Evolutionary conservation across 1,140 invertebrate genomes (phyloP).

Genomic region (Meloidogyne hapla): DNA sequence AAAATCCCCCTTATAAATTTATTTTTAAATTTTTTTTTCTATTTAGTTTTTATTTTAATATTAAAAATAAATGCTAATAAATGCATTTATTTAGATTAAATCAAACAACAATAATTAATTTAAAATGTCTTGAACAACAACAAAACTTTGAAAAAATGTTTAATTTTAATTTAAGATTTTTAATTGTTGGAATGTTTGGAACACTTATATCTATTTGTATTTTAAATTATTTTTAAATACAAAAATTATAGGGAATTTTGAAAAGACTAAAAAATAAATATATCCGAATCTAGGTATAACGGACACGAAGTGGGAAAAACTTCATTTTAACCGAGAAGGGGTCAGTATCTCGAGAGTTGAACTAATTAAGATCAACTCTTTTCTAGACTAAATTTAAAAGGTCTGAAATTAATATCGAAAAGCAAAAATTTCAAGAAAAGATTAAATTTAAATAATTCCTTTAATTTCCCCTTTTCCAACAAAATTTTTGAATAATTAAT

Average conservation of each 20-base stretch:
- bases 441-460: no score
- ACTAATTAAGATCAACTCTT: no score
- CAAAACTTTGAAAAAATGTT: background rate
- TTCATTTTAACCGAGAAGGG: no score
- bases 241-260: slow-evolving; percentile 3
- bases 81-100: slow-evolving; percentile 8
- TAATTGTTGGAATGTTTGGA: slow-evolving; percentile 32
- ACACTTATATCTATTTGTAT: slow-evolving; percentile 24
- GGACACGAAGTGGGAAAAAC: no score
- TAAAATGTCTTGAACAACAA: slow-evolving; percentile 6
- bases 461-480: no score
- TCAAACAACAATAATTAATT: background rate
- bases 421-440: no score
- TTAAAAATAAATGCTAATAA: background rate
- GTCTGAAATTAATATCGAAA: no score
- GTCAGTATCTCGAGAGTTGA: no score
- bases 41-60: background rate
- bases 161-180: slow-evolving; percentile 29
- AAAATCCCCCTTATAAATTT: no score
- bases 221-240: background rate
- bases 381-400: no score
- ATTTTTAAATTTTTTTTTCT: background rate
- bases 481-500: no score
- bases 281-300: no score
- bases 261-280: slow-evolving; percentile 4